Percentiles rank a stretch among this genome's conserved stretches.
Evolutionary conservation across 2,797 vertebrate genomes (phyloP).

Genomic region (Brotula barbata): DNA sequence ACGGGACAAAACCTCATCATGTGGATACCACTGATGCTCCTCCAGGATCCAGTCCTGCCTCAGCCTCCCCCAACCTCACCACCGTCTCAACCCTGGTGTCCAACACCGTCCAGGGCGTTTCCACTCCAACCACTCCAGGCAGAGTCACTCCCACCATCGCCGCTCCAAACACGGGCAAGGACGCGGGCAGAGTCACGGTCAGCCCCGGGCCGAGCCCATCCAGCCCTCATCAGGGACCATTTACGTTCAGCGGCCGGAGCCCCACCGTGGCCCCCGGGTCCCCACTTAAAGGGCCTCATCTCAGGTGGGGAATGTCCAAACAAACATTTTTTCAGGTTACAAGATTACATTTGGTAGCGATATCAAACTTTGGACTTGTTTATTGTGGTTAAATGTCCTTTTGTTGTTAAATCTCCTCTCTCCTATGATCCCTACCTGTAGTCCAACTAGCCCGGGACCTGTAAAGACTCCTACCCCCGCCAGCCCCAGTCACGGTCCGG

Average conservation of each 20-base stretch:
- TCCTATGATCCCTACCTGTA: slow-evolving; percentile 38
- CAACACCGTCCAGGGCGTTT: slow-evolving; percentile 62
- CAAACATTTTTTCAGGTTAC: background rate
- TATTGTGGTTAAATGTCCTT: too few species aligned
- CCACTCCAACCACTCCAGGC: slow-evolving; percentile 46
- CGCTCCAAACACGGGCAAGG: slow-evolving; percentile 32
- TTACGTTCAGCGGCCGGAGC: slow-evolving; percentile 36
- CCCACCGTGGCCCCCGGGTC: slow-evolving; percentile 35
- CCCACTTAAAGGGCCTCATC: slow-evolving; percentile 27
- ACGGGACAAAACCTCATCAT: slow-evolving; percentile 39
- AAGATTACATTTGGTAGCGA: background rate
- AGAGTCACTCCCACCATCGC: slow-evolving; percentile 19
- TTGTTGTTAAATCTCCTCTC: slow-evolving; percentile 5
- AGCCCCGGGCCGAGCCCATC: slow-evolving; percentile 43
- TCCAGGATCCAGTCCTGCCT: slow-evolving; percentile 23
- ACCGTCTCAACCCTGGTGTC: slow-evolving; percentile 68
- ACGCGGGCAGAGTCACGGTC: slow-evolving; percentile 5
- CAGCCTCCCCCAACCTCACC: slow-evolving; percentile 34
- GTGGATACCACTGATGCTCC: slow-evolving; percentile 10
- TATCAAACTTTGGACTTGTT: background rate
- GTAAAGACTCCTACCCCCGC: slow-evolving; percentile 25
- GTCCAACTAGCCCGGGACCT: slow-evolving; percentile 53
- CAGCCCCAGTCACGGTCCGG: slow-evolving; percentile 32
- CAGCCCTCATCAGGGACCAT: slow-evolving; percentile 33
- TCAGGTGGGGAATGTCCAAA: slow-evolving; percentile 47